Percentiles rank a stretch among this genome's conserved stretches.
phyloP scores from a whole-genome alignment of 2,797 vertebrate species.

The Phataginus tetradactyla region DNA sequence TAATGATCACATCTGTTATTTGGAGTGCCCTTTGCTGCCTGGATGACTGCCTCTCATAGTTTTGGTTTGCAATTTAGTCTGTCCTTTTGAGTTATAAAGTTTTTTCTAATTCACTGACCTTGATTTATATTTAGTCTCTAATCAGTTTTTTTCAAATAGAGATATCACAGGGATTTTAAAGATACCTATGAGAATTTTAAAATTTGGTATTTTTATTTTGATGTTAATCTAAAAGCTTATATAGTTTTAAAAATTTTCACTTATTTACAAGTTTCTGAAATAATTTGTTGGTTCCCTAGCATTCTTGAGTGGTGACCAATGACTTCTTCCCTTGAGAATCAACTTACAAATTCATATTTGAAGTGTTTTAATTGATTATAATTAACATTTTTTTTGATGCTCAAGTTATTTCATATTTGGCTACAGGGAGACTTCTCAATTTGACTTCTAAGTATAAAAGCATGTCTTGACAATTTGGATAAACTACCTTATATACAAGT shows the following conservation, averaged over 20 bases:
- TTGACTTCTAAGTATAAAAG: background rate
- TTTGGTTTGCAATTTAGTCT: background rate
- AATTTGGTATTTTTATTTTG: background rate
- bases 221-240: background rate
- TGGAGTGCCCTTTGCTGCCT: background rate
- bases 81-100: background rate
- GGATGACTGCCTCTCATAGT: background rate
- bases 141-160: background rate
- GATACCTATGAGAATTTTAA: background rate
- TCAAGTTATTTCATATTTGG: background rate
- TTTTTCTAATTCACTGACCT: background rate
- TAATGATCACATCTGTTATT: background rate
- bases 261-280: background rate
- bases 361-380: background rate
- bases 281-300: background rate
- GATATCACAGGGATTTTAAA: background rate
- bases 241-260: background rate
- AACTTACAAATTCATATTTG: background rate
- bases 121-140: constrained; percentile 5
- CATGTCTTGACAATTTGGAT: background rate
- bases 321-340: background rate
- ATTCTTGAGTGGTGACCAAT: background rate
- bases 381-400: background rate
- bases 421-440: background rate
- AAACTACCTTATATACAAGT: background rate